Conservation (phyloP, 1,140 invertebrate genomes). For the Medauroidea extradentata region DNA sequence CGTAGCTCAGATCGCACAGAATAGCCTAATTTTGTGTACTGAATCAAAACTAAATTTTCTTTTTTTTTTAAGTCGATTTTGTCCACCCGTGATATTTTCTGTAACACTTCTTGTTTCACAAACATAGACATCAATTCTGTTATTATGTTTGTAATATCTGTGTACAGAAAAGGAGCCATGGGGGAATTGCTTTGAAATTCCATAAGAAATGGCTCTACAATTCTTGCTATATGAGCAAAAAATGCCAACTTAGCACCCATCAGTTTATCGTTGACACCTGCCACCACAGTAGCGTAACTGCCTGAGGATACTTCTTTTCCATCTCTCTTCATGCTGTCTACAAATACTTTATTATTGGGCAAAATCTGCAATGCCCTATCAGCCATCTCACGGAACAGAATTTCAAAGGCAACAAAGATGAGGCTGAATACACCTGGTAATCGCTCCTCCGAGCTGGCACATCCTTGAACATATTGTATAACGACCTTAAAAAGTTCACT, state of each 20-base stretch:
- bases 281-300: conserved; percentile 6
- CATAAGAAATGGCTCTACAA: conserved; percentile 22
- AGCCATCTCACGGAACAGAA: conserved; percentile 28
- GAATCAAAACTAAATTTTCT: too few species aligned
- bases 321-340: conserved; percentile 12
- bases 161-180: conserved; percentile 17
- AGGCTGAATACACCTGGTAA: conserved; percentile 15
- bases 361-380: conserved; percentile 20
- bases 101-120: conserved; percentile 8
- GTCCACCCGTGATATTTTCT: conserved; percentile 1
- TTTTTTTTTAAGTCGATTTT: background rate
- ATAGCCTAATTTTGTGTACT: too few species aligned
- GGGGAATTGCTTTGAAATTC: conserved; percentile 22
- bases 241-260: background rate
- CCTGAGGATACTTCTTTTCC: conserved; percentile 1
- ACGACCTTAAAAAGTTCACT: conserved; percentile 19
- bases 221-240: conserved; percentile 5
- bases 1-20: too few species aligned
- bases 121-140: conserved; percentile 8
- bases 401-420: conserved; percentile 21
- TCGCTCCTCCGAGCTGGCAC: conserved; percentile 21
- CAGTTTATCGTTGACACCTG: conserved; percentile 8
- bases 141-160: background rate
- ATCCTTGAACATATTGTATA: conserved; percentile 22
- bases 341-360: conserved; percentile 6